A percentile compares a stretch with the other conserved stretches of the same genome.
Evolutionary conservation across 2,113 vertebrate species (phyloP).

Genomic region (Pangasianodon hypophthalmus): DNA sequence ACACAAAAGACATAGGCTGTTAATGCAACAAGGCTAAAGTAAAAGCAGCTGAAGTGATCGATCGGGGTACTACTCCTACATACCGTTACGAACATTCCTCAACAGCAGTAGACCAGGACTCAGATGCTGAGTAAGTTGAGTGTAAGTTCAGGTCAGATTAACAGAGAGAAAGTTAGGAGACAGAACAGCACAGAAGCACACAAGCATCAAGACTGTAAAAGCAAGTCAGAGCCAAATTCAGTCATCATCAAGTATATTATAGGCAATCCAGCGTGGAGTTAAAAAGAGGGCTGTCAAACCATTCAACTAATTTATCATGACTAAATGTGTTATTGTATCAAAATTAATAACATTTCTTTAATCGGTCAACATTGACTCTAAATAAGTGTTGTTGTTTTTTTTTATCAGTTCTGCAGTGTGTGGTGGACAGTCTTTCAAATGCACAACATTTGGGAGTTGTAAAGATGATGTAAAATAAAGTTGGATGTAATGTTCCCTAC

Average conservation of each 20-base stretch:
- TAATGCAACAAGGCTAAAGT: not conserved
- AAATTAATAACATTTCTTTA: not conserved
- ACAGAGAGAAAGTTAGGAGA: conserved; percentile 46
- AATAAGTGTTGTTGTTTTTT: not conserved
- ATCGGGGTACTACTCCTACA: not conserved
- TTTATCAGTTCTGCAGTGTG: not conserved
- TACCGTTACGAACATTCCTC: conserved; percentile 80
- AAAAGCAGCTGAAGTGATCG: not conserved
- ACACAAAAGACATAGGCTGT: not conserved
- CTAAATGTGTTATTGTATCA: not conserved
- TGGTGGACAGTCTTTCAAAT: not conserved
- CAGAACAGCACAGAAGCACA: conserved; percentile 67
- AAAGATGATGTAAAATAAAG: not conserved
- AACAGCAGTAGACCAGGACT: conserved; percentile 81
- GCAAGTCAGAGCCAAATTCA: conserved; percentile 1
- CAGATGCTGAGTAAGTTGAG: conserved; percentile 76
- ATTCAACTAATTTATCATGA: not conserved
- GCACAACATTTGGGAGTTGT: not conserved
- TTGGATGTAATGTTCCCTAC: not conserved
- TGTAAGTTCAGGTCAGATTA: conserved; percentile 34
- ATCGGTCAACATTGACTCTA: not conserved
- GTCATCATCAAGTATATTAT: not conserved
- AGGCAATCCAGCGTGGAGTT: not conserved
- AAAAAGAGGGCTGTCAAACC: not conserved
- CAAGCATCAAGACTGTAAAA: conserved; percentile 47